A percentile compares a stretch with the other conserved stretches of the same genome.
Evolutionary conservation across 2,113 vertebrate species (phyloP).

Genomic region (Prionailurus bengalensis): DNA sequence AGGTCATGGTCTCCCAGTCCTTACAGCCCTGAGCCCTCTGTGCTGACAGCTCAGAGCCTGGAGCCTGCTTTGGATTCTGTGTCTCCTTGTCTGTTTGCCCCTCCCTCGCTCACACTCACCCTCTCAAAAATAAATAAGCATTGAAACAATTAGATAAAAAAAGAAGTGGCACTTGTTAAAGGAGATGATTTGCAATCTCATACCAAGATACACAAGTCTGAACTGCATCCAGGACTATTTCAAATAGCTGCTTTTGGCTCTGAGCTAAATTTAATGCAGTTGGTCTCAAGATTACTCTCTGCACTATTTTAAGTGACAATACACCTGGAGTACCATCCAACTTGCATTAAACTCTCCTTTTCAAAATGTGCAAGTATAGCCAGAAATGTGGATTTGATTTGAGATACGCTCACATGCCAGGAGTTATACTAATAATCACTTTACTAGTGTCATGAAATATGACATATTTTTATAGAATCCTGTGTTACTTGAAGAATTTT

Average conservation of each 20-base stretch:
- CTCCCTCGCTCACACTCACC: no score
- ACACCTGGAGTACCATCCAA: conserved; percentile 74
- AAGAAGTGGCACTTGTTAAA: conserved; percentile 63
- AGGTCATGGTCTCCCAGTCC: no score
- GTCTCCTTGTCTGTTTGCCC: no score
- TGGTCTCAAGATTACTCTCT: conserved; percentile 80
- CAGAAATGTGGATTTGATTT: conserved; percentile 74
- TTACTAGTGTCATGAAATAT: neutral
- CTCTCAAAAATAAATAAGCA: no score
- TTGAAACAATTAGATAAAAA: no score
- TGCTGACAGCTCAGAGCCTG: no score
- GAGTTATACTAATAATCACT: conserved; percentile 60
- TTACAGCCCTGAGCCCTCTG: no score
- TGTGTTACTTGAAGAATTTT: conserved; percentile 8
- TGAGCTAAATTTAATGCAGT: conserved; percentile 74
- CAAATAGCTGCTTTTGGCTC: conserved; percentile 73
- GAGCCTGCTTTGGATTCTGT: no score
- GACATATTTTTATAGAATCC: neutral
- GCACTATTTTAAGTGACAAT: conserved; percentile 79
- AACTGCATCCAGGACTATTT: conserved; percentile 73
- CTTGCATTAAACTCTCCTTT: conserved; percentile 75
- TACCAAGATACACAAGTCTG: conserved; percentile 38
- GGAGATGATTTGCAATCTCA: conserved; percentile 62
- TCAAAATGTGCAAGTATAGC: conserved; percentile 74
- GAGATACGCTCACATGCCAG: conserved; percentile 60